Evolutionary conservation across 2,113 vertebrate genomes (phyloP), one percentile per base, ranked within the genome.

Genomic region (Globicephala melas): DNA sequence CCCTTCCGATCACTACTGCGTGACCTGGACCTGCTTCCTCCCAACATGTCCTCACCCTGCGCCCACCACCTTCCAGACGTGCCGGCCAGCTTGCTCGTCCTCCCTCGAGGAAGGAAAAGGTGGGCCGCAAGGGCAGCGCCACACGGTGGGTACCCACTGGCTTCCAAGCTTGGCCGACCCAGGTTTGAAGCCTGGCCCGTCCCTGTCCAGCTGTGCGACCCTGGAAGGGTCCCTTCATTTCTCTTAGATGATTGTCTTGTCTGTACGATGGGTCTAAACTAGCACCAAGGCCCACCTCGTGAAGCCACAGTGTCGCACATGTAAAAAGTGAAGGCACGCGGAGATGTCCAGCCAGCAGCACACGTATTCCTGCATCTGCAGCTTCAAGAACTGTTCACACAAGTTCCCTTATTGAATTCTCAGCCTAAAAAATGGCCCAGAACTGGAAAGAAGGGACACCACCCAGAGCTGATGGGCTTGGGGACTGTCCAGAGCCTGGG

Each of bases 311-410:
- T 13, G 33, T 8, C 5, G 12, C 0, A 3, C n/a, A 7, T 4
- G 2, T 5, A 26, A 55, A 6, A 25, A 9, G 21, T 2, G 0
- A 21, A 5, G 44, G 53, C 31, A 1, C 15, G 1, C 28, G 0
- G 44, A 1, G 2, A 26, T 0, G 44, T n/a, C 26, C 18, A 10
- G n/a, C 14, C n/a, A 2, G 2, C 4, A 0, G 44, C 41, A 55
- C 21, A 28, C 0, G 8, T 1, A 4, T 28, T 1, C 0, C 44
- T 5, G 12, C 21, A 1, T n/a, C 10, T 53, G 3, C 0, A 0
- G 28, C 60, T 11, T 2, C 8, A 50, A 47, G 53, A 18, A 33
- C 74, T 38, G 9, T 55, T 44, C 23, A 67, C 8, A 5, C 9
- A 50, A 5, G 4, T 36, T 50, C 50, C 13, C 63, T 25, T 13